Conservation (phyloP, 2,113 vertebrate genomes). For the Ascaphus truei region DNA sequence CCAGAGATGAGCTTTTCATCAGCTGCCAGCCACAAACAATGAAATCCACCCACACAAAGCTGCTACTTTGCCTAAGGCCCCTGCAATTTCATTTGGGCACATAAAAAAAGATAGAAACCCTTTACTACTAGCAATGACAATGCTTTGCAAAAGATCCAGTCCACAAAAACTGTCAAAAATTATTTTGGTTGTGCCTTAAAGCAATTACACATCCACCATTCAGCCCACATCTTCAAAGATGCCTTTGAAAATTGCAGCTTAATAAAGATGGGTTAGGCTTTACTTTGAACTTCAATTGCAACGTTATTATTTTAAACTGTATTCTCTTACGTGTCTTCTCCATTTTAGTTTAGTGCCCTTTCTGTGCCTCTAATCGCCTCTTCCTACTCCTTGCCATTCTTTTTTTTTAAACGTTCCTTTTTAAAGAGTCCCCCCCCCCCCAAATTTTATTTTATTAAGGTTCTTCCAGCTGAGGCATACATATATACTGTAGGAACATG, state of each 20-base stretch:
- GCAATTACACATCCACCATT: background rate
- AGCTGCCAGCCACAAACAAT: slow-evolving; percentile 6
- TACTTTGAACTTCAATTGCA: slow-evolving; percentile 3
- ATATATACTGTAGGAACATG: too few species aligned
- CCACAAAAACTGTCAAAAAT: background rate
- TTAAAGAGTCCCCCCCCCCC: too few species aligned
- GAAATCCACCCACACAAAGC: slow-evolving; percentile 22
- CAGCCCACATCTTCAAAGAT: background rate
- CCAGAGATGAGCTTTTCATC: slow-evolving; percentile 2
- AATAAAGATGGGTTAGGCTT: background rate
- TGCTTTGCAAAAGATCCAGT: background rate
- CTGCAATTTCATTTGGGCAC: background rate
- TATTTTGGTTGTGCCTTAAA: background rate
- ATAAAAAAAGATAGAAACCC: background rate
- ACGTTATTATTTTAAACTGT: too few species aligned
- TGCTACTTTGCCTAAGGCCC: slow-evolving; percentile 1
- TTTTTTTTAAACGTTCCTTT: too few species aligned
- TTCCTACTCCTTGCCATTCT: too few species aligned
- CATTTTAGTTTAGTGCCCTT: too few species aligned
- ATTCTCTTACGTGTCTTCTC: too few species aligned
- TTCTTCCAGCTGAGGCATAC: too few species aligned
- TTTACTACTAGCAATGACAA: background rate
- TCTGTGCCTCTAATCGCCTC: too few species aligned
- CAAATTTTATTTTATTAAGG: too few species aligned
- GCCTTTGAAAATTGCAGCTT: background rate